phyloP scores from a whole-genome alignment of 1,140 invertebrate species.

The Drosophila dunni region DNA sequence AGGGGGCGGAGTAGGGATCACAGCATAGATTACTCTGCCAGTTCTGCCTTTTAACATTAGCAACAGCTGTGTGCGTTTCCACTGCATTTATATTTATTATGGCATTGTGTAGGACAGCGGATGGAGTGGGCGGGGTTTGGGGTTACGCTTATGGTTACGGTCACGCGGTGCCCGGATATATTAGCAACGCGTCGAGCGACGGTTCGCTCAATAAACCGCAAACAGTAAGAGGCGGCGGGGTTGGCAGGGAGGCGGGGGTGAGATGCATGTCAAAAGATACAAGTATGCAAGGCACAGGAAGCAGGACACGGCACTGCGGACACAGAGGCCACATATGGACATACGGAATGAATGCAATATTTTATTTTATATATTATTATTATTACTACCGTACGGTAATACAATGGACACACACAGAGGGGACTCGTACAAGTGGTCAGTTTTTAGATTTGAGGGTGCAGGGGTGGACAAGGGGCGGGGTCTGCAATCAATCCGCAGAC shows the following conservation, averaged over 20 bases:
- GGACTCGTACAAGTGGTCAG: conserved; percentile 72
- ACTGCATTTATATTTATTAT: conserved; percentile 83
- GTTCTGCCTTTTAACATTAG: conserved; percentile 66
- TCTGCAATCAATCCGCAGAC: conserved; percentile 81
- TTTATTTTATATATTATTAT: conserved; percentile 78
- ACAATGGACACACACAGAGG: conserved; percentile 44
- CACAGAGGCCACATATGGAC: conserved; percentile 45
- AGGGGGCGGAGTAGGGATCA: conserved; percentile 13
- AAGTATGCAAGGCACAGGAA: conserved; percentile 41
- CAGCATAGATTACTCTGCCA: conserved; percentile 32
- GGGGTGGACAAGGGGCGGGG: conserved; percentile 1
- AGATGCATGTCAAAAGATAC: conserved; percentile 45
- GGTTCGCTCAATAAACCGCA: conserved; percentile 69
- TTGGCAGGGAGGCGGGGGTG: neutral
- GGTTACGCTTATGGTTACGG: conserved; percentile 57
- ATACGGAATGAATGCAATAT: conserved; percentile 58
- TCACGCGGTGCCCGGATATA: conserved; percentile 73
- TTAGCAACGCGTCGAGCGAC: conserved; percentile 63
- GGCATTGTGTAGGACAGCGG: neutral
- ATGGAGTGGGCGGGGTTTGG: conserved; percentile 8
- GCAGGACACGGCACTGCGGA: conserved; percentile 25
- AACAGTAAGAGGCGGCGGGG: conserved; percentile 45
- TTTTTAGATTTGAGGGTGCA: conserved; percentile 40
- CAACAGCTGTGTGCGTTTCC: conserved; percentile 74
- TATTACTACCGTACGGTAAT: conserved; percentile 40